Percentiles rank a stretch among this genome's conserved stretches.
Conservation (phyloP, 35 echinoderm and acorn worm genomes). For the Ophioderma brevispina region DNA sequence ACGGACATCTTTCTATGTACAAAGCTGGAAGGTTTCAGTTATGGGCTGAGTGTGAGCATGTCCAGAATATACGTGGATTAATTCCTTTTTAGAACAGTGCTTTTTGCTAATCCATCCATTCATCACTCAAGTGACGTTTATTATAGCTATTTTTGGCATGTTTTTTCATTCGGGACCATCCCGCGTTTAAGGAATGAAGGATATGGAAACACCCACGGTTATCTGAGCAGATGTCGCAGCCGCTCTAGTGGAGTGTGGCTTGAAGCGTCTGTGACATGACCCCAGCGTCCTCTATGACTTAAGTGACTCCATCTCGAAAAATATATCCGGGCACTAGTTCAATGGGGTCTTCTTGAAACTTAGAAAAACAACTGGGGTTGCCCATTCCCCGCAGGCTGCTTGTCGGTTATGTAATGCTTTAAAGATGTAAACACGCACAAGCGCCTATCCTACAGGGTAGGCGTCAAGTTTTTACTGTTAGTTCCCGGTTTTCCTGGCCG, state of each 20-base stretch:
- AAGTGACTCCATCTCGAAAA: constrained; percentile 52
- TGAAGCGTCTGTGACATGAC: constrained; percentile 23
- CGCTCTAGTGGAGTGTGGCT: constrained; percentile 28
- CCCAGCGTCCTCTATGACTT: constrained; percentile 20
- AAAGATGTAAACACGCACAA: constrained; percentile 54
- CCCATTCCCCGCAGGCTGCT: constrained; percentile 18
- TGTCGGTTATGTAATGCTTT: constrained; percentile 59
- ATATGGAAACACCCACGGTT: constrained; percentile 22
- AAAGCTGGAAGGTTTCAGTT: too few relatives aligned
- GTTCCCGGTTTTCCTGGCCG: constrained; percentile 17
- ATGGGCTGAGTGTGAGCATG: too few relatives aligned
- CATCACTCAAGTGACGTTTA: neutral
- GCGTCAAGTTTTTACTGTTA: constrained; percentile 7
- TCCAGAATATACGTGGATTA: too few relatives aligned
- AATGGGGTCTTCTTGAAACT: constrained; percentile 51
- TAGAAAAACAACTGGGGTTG: constrained; percentile 50
- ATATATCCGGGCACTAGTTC: constrained; percentile 6
- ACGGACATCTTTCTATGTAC: too few relatives aligned
- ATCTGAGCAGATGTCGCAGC: constrained; percentile 34
- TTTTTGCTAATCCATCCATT: neutral
- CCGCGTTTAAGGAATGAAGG: constrained; percentile 4
- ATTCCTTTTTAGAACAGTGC: neutral
- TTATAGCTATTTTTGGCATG: constrained; percentile 24
- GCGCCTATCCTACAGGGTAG: constrained; percentile 55
- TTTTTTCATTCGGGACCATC: constrained; percentile 41